Evolutionary conservation across 2,113 vertebrate genomes (phyloP).

Genomic region (Thoracochromis brauschi): DNA sequence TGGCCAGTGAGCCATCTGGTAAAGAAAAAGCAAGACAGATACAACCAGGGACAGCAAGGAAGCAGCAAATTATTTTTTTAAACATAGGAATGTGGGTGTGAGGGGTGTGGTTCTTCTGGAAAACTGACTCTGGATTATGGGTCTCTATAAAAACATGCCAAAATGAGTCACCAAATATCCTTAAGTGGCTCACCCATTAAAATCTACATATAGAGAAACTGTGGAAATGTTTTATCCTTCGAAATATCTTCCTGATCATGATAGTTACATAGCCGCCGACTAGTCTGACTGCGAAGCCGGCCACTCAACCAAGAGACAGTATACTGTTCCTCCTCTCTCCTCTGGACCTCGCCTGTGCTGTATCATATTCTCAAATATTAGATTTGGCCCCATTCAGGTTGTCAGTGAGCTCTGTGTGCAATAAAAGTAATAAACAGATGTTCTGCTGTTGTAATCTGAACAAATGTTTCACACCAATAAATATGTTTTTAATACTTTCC

Average conservation of each 20-base stretch:
- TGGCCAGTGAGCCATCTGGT: not conserved
- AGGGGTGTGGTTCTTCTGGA: not conserved
- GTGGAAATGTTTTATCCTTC: not conserved
- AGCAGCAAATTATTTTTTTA: not conserved
- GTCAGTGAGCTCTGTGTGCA: not conserved
- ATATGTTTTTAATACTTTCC: not conserved
- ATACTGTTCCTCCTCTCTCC: not conserved
- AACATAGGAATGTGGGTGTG: not conserved
- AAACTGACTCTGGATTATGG: not conserved
- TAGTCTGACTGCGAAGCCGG: not conserved
- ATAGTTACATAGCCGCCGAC: not conserved
- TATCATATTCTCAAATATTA: conserved; percentile 1
- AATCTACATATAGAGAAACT: not conserved
- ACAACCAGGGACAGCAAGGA: no score
- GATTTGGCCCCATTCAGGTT: conserved; percentile 1
- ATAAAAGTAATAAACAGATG: not conserved
- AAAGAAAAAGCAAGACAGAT: not conserved
- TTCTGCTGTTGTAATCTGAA: not conserved
- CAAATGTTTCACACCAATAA: not conserved
- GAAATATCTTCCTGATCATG: not conserved
- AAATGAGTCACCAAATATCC: not conserved
- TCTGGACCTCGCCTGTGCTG: not conserved
- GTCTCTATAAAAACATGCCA: not conserved
- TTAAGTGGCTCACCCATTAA: not conserved
- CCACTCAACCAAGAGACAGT: conserved; percentile 5